Conservation (phyloP, 1,140 invertebrate species). For the Dufourea novaeangliae region DNA sequence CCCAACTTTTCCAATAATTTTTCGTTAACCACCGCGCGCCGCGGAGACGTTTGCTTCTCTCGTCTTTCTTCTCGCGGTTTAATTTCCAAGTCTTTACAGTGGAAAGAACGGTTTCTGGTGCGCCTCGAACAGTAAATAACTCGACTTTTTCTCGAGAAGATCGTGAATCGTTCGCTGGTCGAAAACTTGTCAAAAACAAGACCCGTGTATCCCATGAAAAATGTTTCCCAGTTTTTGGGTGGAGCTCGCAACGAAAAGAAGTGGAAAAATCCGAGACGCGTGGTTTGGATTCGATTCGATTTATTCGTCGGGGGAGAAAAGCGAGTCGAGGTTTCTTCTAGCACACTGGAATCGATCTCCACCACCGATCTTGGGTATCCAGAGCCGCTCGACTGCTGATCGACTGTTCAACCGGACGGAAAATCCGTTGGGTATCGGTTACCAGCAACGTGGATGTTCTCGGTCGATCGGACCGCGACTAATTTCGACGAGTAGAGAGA, state of each 20-base stretch:
- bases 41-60: background rate
- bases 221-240: background rate
- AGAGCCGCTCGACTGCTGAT: background rate
- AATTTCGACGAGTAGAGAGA: background rate
- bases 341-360: no score
- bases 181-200: no score
- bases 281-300: background rate
- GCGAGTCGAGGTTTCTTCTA: no score
- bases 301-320: no score
- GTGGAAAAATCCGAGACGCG: background rate
- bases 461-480: background rate
- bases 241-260: background rate
- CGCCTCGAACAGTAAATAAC: no score
- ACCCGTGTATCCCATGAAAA: background rate
- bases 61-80: background rate
- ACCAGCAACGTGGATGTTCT: background rate
- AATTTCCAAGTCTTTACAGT: background rate
- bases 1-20: conserved; percentile 25
- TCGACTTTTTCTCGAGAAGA: no score
- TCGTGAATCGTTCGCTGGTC: no score
- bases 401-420: background rate
- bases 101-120: no score
- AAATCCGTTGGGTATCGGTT: conserved; percentile 8
- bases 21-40: conserved; percentile 16
- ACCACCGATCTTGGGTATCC: no score